Evolutionary conservation across 2,113 vertebrate species (phyloP).

Genomic region (Percopsis transmontana): DNA sequence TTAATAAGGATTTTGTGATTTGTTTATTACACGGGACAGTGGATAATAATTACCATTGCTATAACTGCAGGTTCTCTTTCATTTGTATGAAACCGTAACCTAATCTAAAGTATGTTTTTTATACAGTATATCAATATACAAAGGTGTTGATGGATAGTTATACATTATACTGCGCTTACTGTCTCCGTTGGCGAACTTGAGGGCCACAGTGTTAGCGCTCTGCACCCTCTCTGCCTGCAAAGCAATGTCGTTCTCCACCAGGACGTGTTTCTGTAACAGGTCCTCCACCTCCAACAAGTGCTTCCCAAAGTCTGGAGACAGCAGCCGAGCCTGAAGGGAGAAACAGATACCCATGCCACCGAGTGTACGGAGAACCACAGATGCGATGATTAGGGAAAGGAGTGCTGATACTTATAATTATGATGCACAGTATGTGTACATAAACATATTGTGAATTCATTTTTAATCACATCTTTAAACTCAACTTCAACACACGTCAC

Average conservation of each 20-base stretch:
- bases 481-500: neutral
- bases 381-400: neutral
- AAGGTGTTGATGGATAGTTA: no score
- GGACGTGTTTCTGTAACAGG: constrained; percentile 89
- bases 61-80: neutral
- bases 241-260: constrained; percentile 90
- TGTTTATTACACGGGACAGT: neutral
- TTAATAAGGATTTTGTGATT: no score
- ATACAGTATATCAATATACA: no score
- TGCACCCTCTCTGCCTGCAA: constrained; percentile 89
- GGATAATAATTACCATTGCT: neutral
- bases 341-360: neutral
- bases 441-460: neutral
- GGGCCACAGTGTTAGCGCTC: constrained; percentile 79
- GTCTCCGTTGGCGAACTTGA: constrained; percentile 84
- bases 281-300: constrained; percentile 94
- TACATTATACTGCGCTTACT: constrained; percentile 75
- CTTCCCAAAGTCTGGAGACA: constrained; percentile 90
- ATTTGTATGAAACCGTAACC: neutral
- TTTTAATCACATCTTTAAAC: neutral
- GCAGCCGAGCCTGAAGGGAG: constrained; percentile 79
- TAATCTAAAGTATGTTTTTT: no score
- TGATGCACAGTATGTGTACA: neutral
- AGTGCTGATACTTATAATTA: neutral
- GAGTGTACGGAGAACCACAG: neutral